Evolutionary conservation across 2,888 invertebrate genomes (phyloP).

Genomic region (Leptinotarsa haldemani): DNA sequence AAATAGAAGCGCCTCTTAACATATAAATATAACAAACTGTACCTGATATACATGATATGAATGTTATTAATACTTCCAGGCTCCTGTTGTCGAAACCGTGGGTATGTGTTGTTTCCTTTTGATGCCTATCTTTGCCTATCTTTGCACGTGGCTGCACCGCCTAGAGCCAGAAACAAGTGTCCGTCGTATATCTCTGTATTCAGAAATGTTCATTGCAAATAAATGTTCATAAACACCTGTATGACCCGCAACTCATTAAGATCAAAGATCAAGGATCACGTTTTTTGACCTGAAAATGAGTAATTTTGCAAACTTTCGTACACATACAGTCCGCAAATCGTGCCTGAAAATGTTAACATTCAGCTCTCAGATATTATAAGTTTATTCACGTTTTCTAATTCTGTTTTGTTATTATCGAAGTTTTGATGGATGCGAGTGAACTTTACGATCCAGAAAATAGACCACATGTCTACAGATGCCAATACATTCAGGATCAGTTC

Average conservation of each 20-base stretch:
- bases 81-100: too few species aligned
- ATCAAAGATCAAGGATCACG: background rate
- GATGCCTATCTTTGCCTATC: background rate
- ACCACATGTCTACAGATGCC: background rate
- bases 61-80: too few species aligned
- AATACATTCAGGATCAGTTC: background rate
- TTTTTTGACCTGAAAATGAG: constrained; percentile 8
- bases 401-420: background rate
- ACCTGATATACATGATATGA: too few species aligned
- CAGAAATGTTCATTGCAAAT: background rate
- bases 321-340: background rate
- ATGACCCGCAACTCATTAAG: background rate
- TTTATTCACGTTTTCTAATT: constrained; percentile 16
- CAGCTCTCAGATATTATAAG: background rate
- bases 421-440: constrained; percentile 4
- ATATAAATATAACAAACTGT: too few species aligned
- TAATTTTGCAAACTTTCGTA: constrained; percentile 8
- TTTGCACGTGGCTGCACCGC: background rate
- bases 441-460: constrained; percentile 18
- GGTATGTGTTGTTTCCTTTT: too few species aligned
- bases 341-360: constrained; percentile 22
- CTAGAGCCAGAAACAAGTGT: too few species aligned
- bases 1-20: too few species aligned
- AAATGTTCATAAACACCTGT: background rate
- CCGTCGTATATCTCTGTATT: too few species aligned